Evolutionary conservation across 2,888 invertebrate species (phyloP), one percentile per base, ranked within the genome.

Genomic region (Pocota personata): DNA sequence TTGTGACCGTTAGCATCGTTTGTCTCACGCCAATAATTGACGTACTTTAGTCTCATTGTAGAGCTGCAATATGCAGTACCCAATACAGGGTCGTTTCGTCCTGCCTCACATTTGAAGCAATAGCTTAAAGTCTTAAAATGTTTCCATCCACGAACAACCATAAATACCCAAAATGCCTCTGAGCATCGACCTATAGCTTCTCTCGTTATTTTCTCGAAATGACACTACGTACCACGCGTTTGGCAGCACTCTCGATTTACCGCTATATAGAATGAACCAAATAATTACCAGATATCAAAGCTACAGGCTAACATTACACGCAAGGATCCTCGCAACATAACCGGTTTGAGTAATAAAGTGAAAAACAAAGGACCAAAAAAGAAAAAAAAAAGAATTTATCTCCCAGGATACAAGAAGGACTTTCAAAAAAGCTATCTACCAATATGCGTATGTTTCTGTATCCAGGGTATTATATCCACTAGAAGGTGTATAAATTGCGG

Each of bases 401-500:
- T 16, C 57, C 75, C 10, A 14, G 37, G 58, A 57, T 58, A 67
- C 58, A 6, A 52, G n/a, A 69, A 67, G 16, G 40, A n/a, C 43
- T 40, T 6, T 24, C 10, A 46, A 14, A 57, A 46, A 46, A 57
- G 12, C 8, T 10, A 32, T 3, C 8, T 46, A 0, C 3, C 24
- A 32, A 46, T 30, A 30, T 71, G 71, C n/a, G 46, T 58, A 32
- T 58, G 46, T 21, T 6, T 30, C 7, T 48, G n/a, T 72, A 35
- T 52, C 16, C 24, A 21, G 10, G 43, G 43, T 67, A 67, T 80
- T 46, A 69, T 75, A 37, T 75, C 55, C 50, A 7, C 6, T 62
- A 10, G 73, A 35, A 73, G 66, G 66, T 73, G 75, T 60, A 73
- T 52, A 76, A 66, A 62, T 75, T 80, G 75, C 52, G 76, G 76